Base-by-base conservation (phyloP, 92 coral and sea anemone genomes). In the Micromussa lordhowensis region DNA sequence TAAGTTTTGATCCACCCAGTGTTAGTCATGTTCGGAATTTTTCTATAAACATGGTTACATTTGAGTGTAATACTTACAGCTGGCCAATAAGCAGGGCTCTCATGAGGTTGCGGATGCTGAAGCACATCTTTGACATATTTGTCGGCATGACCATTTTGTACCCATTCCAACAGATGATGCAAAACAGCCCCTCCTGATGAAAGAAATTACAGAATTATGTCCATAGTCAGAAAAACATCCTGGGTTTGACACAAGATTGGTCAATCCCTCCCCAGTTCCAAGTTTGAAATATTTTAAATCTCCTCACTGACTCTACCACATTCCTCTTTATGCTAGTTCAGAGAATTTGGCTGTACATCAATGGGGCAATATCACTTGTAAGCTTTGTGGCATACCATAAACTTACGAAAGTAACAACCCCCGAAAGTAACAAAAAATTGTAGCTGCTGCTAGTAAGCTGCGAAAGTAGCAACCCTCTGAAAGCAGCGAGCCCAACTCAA, bases 21-120 rank as follows among this genome's bases (percentile, higher is more conserved):
- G n/a, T n/a, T n/a, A n/a, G n/a, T n/a, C n/a, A n/a, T n/a, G n/a
- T n/a, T 64, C 14, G 3, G 68, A 63, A 63, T 63, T 24, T 22
- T 63, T 6, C 8, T 22, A 32, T 36, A 16, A 74, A 30, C 14
- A 19, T 13, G 59, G 19, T 61, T 59, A 10, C 76, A 63, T n/a
- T 22, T 73, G 2, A 15, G 22, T 73, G 30, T 40, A 32, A 28
- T 63, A 97, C 99, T 96, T 92, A 97, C 98, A 70, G 99, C 98
- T 36, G 97, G 99, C 99, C 99, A 97, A 86, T 97, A 97, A 14
- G 94, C 89, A 80, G 90, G 92, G 49, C 96, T 97, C 26, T 97
- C 98, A 85, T 92, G 89, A 24, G 99, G 98, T 51, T 92, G 93
- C 3, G 96, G 79, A 57, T 88, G 91, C 88, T 94, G 95, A 8